These are phyloP conservation scores for Chymomyza procnemis DNA, from an alignment of 2,888 invertebrate genomes.

Conservation along the genomic window DNA sequence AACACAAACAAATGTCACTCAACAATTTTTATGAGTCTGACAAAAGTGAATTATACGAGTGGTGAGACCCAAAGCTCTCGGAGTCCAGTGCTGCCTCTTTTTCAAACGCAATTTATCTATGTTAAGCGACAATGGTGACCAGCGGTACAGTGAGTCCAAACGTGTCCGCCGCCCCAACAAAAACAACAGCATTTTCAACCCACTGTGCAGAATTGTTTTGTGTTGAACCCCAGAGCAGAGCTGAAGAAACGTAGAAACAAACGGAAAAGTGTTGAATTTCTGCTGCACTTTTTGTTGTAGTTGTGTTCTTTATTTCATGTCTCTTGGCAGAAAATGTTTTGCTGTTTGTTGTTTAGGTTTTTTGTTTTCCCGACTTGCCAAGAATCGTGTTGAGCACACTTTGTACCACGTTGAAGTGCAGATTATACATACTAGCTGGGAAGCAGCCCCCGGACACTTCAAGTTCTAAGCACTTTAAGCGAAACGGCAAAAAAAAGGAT, in stretches of 20 bases:
- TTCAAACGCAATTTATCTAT: constrained; percentile 73
- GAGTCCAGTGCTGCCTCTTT: constrained; percentile 51
- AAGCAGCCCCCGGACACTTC: too few species aligned
- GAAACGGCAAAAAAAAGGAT: constrained; percentile 41
- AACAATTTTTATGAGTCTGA: constrained; percentile 74
- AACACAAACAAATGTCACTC: constrained; percentile 74
- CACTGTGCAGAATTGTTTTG: background rate
- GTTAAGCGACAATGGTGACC: constrained; percentile 55
- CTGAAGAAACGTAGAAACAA: constrained; percentile 22
- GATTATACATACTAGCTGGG: background rate
- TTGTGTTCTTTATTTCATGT: constrained; percentile 46
- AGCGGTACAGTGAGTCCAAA: constrained; percentile 9
- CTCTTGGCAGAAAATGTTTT: constrained; percentile 32
- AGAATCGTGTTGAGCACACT: constrained; percentile 4
- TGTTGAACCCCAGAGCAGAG: background rate
- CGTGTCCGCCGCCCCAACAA: constrained; percentile 7
- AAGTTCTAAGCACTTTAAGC: constrained; percentile 26
- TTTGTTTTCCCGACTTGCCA: constrained; percentile 2
- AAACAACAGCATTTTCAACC: constrained; percentile 1
- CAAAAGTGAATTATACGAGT: constrained; percentile 74
- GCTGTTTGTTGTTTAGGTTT: constrained; percentile 24
- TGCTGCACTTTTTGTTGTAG: constrained; percentile 54
- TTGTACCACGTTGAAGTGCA: background rate
- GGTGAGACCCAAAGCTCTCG: constrained; percentile 38
- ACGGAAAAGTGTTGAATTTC: constrained; percentile 66